A percentile compares a stretch with the other conserved stretches of the same genome.
These are phyloP conservation scores for Urocynchramus pylzowi DNA, from an alignment of 2,113 vertebrate species.

Conservation along the genomic window DNA sequence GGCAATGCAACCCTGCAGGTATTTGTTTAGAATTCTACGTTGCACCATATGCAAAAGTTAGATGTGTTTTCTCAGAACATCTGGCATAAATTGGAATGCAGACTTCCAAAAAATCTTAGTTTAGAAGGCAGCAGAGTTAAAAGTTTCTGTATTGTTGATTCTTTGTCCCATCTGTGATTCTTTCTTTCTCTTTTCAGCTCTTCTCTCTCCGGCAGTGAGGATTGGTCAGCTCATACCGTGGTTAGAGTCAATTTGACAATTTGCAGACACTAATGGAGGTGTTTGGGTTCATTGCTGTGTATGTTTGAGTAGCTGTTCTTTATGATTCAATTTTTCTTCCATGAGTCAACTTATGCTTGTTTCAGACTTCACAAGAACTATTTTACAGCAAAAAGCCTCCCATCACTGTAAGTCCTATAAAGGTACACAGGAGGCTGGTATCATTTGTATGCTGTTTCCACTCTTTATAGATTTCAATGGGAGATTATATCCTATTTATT, in stretches of 20 bases:
- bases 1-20: neutral
- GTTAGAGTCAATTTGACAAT: neutral
- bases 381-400: neutral
- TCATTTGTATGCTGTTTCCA: neutral
- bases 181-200: neutral
- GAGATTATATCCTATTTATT: neutral
- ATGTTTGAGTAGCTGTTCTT: neutral
- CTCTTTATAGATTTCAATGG: neutral
- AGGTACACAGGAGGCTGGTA: neutral
- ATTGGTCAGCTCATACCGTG: neutral
- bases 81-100: neutral
- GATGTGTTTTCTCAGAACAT: neutral
- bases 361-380: neutral
- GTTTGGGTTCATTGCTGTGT: neutral
- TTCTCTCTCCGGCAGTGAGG: neutral
- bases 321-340: constrained; percentile 23
- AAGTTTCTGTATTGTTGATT: neutral
- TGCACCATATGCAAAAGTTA: neutral
- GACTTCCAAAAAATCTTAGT: neutral
- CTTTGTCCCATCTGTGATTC: neutral
- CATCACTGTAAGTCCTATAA: neutral
- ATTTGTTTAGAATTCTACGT: neutral
- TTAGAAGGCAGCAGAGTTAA: neutral
- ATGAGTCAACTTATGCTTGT: neutral
- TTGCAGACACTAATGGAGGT: neutral